phyloP scores from a whole-genome alignment of 2,888 invertebrate species.

The Ormyrus thymus region DNA sequence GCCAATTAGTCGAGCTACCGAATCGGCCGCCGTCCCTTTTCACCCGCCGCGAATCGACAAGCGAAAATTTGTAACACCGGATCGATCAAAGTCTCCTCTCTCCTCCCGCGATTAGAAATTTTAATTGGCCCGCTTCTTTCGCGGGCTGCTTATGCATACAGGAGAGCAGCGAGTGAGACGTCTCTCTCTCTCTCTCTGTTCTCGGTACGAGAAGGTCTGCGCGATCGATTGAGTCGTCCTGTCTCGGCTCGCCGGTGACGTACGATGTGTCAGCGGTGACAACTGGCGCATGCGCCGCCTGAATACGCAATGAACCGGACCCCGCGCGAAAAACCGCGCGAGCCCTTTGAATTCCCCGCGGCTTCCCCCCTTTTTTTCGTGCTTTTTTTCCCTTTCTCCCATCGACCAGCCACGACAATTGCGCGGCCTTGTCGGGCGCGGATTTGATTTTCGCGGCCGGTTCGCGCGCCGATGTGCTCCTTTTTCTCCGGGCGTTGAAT shows the following conservation, averaged over 20 bases:
- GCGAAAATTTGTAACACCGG: too few species aligned
- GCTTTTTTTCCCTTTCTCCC: neutral
- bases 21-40: too few species aligned
- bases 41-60: too few species aligned
- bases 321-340: constrained; percentile 60
- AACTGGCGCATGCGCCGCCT: constrained; percentile 74
- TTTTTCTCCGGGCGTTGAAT: constrained; percentile 11
- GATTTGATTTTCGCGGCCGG: too few species aligned
- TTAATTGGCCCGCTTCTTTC: constrained; percentile 25
- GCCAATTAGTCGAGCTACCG: too few species aligned
- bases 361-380: neutral
- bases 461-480: too few species aligned
- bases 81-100: neutral
- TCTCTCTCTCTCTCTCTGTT: constrained; percentile 62
- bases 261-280: constrained; percentile 75
- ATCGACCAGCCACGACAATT: too few species aligned
- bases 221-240: constrained; percentile 68
- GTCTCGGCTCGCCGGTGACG: constrained; percentile 68
- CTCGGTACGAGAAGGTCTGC: constrained; percentile 11
- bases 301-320: constrained; percentile 72
- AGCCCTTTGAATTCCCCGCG: constrained; percentile 27
- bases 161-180: constrained; percentile 60
- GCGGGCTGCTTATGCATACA: constrained; percentile 38
- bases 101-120: constrained; percentile 34
- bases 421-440: too few species aligned